Conservation (phyloP, 2,797 vertebrate species). For the Apogon talboti region DNA sequence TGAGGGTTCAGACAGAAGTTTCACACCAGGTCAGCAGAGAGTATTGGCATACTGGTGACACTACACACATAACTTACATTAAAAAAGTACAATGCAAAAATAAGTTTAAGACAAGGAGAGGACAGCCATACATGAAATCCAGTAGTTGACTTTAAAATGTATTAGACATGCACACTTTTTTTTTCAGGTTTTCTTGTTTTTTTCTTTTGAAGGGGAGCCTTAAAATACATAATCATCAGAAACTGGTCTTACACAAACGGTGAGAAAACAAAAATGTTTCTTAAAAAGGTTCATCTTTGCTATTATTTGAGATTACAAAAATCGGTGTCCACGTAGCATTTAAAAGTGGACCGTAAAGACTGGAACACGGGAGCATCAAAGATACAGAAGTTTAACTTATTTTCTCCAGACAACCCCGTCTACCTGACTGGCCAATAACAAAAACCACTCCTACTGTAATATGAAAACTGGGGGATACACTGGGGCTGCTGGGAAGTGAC, state of each 20-base stretch:
- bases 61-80: slow-evolving; percentile 83
- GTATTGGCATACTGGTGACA: slow-evolving; percentile 81
- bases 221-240: slow-evolving; percentile 83
- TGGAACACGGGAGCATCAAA: slow-evolving; percentile 74
- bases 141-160: slow-evolving; percentile 88
- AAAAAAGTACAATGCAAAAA: slow-evolving; percentile 67
- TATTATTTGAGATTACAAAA: slow-evolving; percentile 83
- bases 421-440: slow-evolving; percentile 79
- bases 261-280: slow-evolving; percentile 73
- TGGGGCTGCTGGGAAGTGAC: slow-evolving; percentile 71
- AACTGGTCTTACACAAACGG: slow-evolving; percentile 74
- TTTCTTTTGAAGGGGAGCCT: slow-evolving; percentile 61
- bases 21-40: slow-evolving; percentile 83
- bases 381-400: slow-evolving; percentile 72
- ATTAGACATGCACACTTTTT: slow-evolving; percentile 86
- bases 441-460: slow-evolving; percentile 73
- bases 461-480: slow-evolving; percentile 69
- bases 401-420: slow-evolving; percentile 61
- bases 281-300: slow-evolving; percentile 78
- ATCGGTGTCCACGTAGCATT: slow-evolving; percentile 74
- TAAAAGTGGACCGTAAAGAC: slow-evolving; percentile 78
- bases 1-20: slow-evolving; percentile 78
- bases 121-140: slow-evolving; percentile 83
- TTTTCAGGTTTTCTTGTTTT: slow-evolving; percentile 49
- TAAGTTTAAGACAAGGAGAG: slow-evolving; percentile 70